Base-by-base conservation (phyloP, 1,140 invertebrate species). In the Diploscapter pachys region DNA sequence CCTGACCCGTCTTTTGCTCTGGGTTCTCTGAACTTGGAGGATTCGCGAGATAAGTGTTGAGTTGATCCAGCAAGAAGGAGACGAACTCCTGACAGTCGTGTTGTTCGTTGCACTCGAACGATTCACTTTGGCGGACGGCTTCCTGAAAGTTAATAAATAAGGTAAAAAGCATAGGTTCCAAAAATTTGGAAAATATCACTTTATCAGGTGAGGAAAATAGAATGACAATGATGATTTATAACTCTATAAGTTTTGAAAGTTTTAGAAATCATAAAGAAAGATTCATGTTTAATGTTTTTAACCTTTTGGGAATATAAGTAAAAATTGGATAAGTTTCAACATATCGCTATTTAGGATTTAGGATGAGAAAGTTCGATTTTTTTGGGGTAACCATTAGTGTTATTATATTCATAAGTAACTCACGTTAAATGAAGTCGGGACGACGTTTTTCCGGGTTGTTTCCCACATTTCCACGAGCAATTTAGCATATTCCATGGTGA, bases 61-160 rank as follows among this genome's bases (percentile, higher is more conserved):
- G 88, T 89, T 92, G 93, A 81, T 96, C 93, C 86, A 96, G 89
- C 3, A 96, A 88, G 80, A 94, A 93, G 13, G 91, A 91, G 2
- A 96, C 89, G 85, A 97, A 95, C 85, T 97, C 94, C 85, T 96
- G 93, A 2, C 93, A 93, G 85, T 97, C 94, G 86, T 96, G 94
- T 82, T 97, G 94, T 76, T 93, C 91, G 78, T 89, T 89, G 56
- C 91, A 91, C 68, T 90, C 90, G 87, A 95, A 96, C 79, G 72
- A 63, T 9, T 78, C 77, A 5, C 64, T 72, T 49, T 63, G 91
- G 90, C 67, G 91, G 87, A 81, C 92, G 89, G 79, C 89, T 78
- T 88, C 89, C 81, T 86, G 70, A 9, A 81, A 70, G 61, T 31
- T 31, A 70, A 4, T 11, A 56, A 69, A 65, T 31, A 31, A 31